Evolutionary conservation across 2,113 vertebrate genomes (phyloP), one percentile per base, ranked within the genome.

Genomic region (Stegostoma tigrinum): DNA sequence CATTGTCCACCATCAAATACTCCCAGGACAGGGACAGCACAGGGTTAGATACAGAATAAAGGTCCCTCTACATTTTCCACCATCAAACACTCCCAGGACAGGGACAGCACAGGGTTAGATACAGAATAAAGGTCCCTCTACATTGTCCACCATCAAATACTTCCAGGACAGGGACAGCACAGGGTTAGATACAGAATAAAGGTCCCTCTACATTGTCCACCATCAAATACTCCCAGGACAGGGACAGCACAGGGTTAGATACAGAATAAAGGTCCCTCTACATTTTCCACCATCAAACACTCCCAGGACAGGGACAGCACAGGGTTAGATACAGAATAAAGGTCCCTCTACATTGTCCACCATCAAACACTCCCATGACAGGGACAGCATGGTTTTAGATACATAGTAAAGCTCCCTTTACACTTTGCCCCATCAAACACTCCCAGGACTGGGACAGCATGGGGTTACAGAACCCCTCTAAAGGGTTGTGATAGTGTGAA

Each of bases 81-180:
- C 72, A 75, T 75, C 30, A 75, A 75, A 75, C 8, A 34, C 30
- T 34, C 72, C 72, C n/a, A n/a, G n/a, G n/a, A n/a, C n/a, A n/a
- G n/a, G n/a, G n/a, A n/a, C n/a, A n/a, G n/a, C 19, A 96, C 27
- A 1, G 61, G 95, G 80, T 24, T 42, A 64, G 95, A 52, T 95
- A 75, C 23, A 38, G 66, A 12, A 55, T 38, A n/a, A 52, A 34
- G 78, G 95, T 96, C 83, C 14, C 96, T 67, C 45, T 45, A 61
- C 72, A 75, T 30, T 14, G 30, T 75, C 30, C 72, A n/a, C 72
- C 30, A n/a, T 75, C 30, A 75, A 75, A 75, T 30, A 14, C 30
- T 75, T 30, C 72, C 72, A 75, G 30, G 27, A 30, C 70, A 17
- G 70, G 72, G 30, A 75, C 72, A 75, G 72, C 30, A n/a, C 0